Conservation (phyloP, 2,888 invertebrate species). For the Entomobrya proxima region DNA sequence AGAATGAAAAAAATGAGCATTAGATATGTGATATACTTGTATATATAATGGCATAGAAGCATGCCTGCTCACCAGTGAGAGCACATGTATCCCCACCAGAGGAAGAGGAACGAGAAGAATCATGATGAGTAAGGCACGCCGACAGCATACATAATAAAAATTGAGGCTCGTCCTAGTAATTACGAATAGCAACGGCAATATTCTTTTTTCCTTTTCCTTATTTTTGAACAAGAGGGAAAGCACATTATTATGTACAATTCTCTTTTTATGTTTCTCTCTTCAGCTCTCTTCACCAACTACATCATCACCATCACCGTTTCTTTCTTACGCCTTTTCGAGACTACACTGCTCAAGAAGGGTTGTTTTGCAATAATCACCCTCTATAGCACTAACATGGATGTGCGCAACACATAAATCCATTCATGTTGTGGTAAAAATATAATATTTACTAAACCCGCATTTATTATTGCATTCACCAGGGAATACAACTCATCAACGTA, state of each 20-base stretch:
- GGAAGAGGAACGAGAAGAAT: constrained; percentile 53
- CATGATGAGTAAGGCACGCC: constrained; percentile 58
- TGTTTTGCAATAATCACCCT: constrained; percentile 56
- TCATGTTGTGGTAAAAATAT: constrained; percentile 45
- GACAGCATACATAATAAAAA: constrained; percentile 63
- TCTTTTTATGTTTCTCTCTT: constrained; percentile 36
- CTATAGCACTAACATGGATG: constrained; percentile 21
- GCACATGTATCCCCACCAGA: constrained; percentile 35
- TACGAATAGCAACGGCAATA: constrained; percentile 41
- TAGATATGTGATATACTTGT: constrained; percentile 44
- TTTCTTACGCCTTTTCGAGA: neutral
- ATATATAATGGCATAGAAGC: neutral
- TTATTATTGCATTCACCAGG: constrained; percentile 31
- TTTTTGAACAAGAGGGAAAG: constrained; percentile 20
- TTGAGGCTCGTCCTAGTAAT: constrained; percentile 59
- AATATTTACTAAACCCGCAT: constrained; percentile 48
- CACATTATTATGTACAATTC: constrained; percentile 30
- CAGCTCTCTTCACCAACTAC: constrained; percentile 22
- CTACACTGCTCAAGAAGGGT: constrained; percentile 33
- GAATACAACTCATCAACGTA: constrained; percentile 12
- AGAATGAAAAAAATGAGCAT: constrained; percentile 35
- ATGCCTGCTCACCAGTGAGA: constrained; percentile 12
- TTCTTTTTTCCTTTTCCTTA: constrained; percentile 11
- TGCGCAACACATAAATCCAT: constrained; percentile 31
- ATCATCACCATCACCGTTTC: neutral